These are phyloP conservation scores for Anaspis maculata DNA, from an alignment of 2,888 invertebrate genomes.

Conservation along the genomic window DNA sequence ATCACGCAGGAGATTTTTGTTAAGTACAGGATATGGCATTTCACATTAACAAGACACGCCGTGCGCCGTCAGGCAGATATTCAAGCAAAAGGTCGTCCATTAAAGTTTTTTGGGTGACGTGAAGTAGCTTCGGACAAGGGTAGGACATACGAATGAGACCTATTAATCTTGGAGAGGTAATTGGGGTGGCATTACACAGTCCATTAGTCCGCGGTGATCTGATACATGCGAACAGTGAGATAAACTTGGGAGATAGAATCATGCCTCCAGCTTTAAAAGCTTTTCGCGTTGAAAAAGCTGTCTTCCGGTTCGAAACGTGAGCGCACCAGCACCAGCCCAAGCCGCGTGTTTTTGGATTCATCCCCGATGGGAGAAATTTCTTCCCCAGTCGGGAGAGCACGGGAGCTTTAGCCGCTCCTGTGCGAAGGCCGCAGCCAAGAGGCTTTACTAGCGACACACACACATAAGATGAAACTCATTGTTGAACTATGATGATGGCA, in stretches of 20 bases:
- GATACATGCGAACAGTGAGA: slow-evolving; percentile 22
- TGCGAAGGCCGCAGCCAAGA: too few relatives aligned
- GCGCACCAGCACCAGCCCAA: too few relatives aligned
- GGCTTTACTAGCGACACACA: too few relatives aligned
- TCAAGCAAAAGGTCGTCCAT: slow-evolving; percentile 10
- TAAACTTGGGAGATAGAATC: slow-evolving; percentile 16
- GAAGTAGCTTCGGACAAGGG: slow-evolving; percentile 18
- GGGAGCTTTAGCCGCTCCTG: too few relatives aligned
- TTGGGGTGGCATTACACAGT: slow-evolving; percentile 25
- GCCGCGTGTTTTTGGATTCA: too few relatives aligned
- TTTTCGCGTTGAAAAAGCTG: slow-evolving; percentile 15
- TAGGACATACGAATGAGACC: slow-evolving; percentile 22
- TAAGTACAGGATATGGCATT: not conserved
- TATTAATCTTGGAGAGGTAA: slow-evolving; percentile 24
- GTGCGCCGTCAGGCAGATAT: too few relatives aligned
- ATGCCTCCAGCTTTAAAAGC: slow-evolving; percentile 20
- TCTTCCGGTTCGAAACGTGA: slow-evolving; percentile 17
- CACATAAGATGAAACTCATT: too few relatives aligned
- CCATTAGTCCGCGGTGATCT: slow-evolving; percentile 23
- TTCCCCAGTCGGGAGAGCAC: too few relatives aligned
- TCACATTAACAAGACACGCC: too few relatives aligned
- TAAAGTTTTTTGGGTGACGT: slow-evolving; percentile 21
- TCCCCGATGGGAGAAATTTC: too few relatives aligned
- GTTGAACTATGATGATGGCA: too few relatives aligned
- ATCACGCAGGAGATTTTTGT: slow-evolving; percentile 7